Conservation (phyloP, 1,140 invertebrate species). For the Limonius californicus region DNA sequence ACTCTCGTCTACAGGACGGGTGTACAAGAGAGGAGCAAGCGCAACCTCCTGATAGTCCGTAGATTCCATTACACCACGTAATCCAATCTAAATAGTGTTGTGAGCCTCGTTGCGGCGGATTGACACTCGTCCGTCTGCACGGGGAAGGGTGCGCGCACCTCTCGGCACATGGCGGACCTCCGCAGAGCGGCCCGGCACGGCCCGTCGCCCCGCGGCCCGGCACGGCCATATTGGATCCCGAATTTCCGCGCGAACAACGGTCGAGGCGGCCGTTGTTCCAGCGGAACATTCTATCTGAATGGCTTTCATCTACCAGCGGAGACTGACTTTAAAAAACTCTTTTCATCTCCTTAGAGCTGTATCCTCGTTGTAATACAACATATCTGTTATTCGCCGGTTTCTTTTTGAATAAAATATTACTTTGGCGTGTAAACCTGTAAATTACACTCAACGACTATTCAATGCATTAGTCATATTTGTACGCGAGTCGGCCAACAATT, state of each 20-base stretch:
- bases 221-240: slow-evolving; percentile 5
- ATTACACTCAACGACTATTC: slow-evolving; percentile 2
- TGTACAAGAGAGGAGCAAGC: slow-evolving; percentile 1
- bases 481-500: slow-evolving; percentile 5
- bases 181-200: slow-evolving; percentile 6
- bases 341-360: slow-evolving; percentile 33
- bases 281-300: slow-evolving; percentile 24
- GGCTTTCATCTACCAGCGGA: slow-evolving; percentile 27
- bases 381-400: slow-evolving; percentile 30
- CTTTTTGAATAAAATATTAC: slow-evolving; percentile 13
- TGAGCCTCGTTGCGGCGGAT: slow-evolving; percentile 28
- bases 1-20: slow-evolving; percentile 1
- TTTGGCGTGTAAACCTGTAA: slow-evolving; percentile 9
- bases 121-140: slow-evolving; percentile 21
- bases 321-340: slow-evolving; percentile 34
- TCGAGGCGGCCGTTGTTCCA: slow-evolving; percentile 27
- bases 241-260: slow-evolving; percentile 29
- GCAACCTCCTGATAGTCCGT: slow-evolving; percentile 12
- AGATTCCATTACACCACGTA: slow-evolving; percentile 28
- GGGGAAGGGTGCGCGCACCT: slow-evolving; percentile 6
- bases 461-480: slow-evolving; percentile 2
- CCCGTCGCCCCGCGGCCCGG: not conserved
- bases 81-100: slow-evolving; percentile 31
- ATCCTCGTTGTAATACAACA: slow-evolving; percentile 32
- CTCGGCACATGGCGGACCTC: slow-evolving; percentile 5